Base-by-base conservation (phyloP, 2,888 invertebrate genomes). In the Galerucella nymphaeae region DNA sequence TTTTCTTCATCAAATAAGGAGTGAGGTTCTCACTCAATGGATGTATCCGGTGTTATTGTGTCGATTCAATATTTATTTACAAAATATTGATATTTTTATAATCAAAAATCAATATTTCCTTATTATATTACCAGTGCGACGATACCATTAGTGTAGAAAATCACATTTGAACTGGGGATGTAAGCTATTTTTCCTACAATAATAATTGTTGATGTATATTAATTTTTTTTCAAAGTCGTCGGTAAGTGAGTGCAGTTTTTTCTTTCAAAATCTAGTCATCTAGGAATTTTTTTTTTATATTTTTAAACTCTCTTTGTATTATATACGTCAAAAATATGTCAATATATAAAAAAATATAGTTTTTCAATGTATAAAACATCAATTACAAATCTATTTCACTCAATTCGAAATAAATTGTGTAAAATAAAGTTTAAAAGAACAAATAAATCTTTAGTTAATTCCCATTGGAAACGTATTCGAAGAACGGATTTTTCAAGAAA, bases 1-100 rank as follows among this genome's bases (percentile, higher is more conserved):
- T 55, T 41, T 55, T 41, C 4, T 66, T 66, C 11, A 41, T 45
- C 66, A 66, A 66, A 66, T 14, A 41, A 55, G 30, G 14, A 53
- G 18, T 18, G 45, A 57, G 10, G 10, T 42, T 38, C 18, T 18
- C 14, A 11, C 38, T 55, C 9, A 41, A 57, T 66, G 66, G 55
- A 66, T 20, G 38, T 57, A 8, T 3, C 23, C 45, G 42, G 42
- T 66, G 30, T 16, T 18, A 4, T 30, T 30, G 23, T 30, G 55
- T 65, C n/a, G 18, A 20, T 57, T 23, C 13, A 16, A 42, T 55
- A 66, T 5, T 55, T 66, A 70, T 70, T 48, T 30, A 30, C 23
- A 23, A 23, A 30, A 30, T 30, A 30, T 30, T 30, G 23, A 30
- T 5, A 30, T 30, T 30, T 30, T 4, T 30, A 30, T 3, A 30